Percentiles rank a stretch among this genome's conserved stretches.
Evolutionary conservation across 2,888 invertebrate species (phyloP).

Genomic region (Ischnus inquisitorius): DNA sequence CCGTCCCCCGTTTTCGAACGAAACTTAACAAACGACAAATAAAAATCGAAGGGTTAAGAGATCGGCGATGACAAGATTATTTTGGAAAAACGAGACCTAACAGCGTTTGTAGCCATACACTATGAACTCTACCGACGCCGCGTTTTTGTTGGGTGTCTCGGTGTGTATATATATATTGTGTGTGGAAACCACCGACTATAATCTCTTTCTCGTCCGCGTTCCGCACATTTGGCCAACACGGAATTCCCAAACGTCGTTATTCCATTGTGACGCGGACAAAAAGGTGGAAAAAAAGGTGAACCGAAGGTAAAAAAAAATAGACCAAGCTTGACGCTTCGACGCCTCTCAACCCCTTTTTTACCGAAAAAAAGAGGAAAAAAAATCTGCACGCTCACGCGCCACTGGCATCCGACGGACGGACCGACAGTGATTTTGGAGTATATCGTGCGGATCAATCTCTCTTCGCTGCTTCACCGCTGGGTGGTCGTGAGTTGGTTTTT

Average conservation of each 20-base stretch:
- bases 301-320: conserved; percentile 43
- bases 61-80: conserved; percentile 57
- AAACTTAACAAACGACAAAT: conserved; percentile 48
- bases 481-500: conserved; percentile 56
- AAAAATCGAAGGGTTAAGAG: conserved; percentile 54
- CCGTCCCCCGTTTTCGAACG: conserved; percentile 24
- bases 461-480: conserved; percentile 20
- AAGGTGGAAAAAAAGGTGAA: conserved; percentile 8
- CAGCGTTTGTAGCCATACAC: not conserved
- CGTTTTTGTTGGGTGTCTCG: not conserved
- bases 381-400: conserved; percentile 62
- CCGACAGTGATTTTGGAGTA: conserved; percentile 33
- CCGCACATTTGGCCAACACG: conserved; percentile 41
- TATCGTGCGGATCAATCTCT: conserved; percentile 43
- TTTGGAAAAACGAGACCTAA: conserved; percentile 56
- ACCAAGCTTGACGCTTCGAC: conserved; percentile 37
- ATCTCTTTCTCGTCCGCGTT: conserved; percentile 49
- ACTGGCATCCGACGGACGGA: conserved; percentile 1
- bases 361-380: conserved; percentile 48
- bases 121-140: conserved; percentile 16
- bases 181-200: conserved; percentile 44
- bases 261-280: conserved; percentile 23
- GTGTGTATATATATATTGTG: not conserved
- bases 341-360: conserved; percentile 59
- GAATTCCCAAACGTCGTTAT: conserved; percentile 38